These are phyloP conservation scores for Periplaneta americana DNA, from an alignment of 1,140 invertebrate species.

Conservation along the genomic window DNA sequence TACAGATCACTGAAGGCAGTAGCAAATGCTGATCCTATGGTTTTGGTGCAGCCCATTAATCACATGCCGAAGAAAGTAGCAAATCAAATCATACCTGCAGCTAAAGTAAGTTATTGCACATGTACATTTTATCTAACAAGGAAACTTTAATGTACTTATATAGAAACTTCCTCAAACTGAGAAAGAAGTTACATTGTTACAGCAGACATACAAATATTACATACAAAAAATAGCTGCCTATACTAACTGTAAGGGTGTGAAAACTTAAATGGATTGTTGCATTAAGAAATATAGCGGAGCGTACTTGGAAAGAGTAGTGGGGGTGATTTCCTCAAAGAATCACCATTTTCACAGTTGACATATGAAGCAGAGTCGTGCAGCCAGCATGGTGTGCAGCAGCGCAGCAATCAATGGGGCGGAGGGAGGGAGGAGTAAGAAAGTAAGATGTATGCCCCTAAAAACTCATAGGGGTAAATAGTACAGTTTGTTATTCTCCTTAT, in stretches of 20 bases:
- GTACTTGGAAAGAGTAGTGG: too few relatives aligned
- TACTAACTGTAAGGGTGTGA: not conserved
- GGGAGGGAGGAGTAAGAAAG: too few relatives aligned
- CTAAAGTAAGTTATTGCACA: conserved; percentile 59
- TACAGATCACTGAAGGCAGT: conserved; percentile 69
- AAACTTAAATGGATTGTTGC: not conserved
- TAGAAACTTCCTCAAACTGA: too few relatives aligned
- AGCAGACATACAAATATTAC: not conserved
- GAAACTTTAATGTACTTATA: not conserved
- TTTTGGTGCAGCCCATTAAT: conserved; percentile 57
- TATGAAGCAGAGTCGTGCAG: too few relatives aligned
- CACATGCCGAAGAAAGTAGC: conserved; percentile 65
- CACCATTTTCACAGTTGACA: too few relatives aligned
- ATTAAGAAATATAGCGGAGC: not conserved
- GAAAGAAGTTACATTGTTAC: too few relatives aligned
- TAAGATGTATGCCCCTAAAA: too few relatives aligned
- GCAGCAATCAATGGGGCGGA: too few relatives aligned
- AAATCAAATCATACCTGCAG: conserved; percentile 72
- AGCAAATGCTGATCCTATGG: conserved; percentile 58
- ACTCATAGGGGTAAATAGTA: too few relatives aligned
- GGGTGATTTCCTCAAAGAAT: too few relatives aligned
- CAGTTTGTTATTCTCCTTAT: too few relatives aligned
- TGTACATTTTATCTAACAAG: not conserved
- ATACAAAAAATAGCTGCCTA: not conserved
- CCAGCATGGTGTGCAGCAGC: too few relatives aligned